Evolutionary conservation across 2,888 invertebrate species (phyloP), one percentile per base, ranked within the genome.

Genomic region (Polymixis flavicincta): DNA sequence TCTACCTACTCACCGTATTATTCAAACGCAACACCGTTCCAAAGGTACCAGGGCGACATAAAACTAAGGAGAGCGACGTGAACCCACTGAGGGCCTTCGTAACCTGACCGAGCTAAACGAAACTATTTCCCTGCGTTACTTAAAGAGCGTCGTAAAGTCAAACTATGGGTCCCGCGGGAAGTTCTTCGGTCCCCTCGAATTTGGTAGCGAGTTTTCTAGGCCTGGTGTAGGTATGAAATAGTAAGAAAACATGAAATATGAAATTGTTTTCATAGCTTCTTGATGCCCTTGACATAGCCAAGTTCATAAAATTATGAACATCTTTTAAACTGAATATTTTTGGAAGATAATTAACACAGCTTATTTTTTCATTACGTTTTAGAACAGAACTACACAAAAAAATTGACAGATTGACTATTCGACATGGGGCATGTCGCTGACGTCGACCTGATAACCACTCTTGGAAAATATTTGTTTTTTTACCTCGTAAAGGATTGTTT

Each of bases 111-210:
- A 79, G 80, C 84, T 84, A 87, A 90, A 89, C 90, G 89, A 89
- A 91, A 92, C 90, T 92, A 90, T 90, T 91, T 89, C 84, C 89
- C 78, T 74, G 83, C 85, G 88, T 91, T 89, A 90, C 90, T 90
- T 89, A 91, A 90, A 88, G 86, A 85, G 85, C 83, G 74, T 88
- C 90, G 89, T 92, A 92, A 92, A 92, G 79, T 85, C 84, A 61
- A 76, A 79, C 76, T 85, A 90, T 86, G 87, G 83, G 78, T 74
- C 92, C 88, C 89, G 2, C 0, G 90, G 88, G 90, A 84, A 67
- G 52, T 32, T 74, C 71, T 74, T 75, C 84, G 83, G 80, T 83
- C 80, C 78, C 63, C 71, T 65, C 50, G 71, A 80, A 83, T 86
- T 81, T 71, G 42, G 71, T 60, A 64, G 42, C 37, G 66, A 73